phyloP scores from a whole-genome alignment of 2,113 vertebrate species.

The Phalacrocorax aristotelis region DNA sequence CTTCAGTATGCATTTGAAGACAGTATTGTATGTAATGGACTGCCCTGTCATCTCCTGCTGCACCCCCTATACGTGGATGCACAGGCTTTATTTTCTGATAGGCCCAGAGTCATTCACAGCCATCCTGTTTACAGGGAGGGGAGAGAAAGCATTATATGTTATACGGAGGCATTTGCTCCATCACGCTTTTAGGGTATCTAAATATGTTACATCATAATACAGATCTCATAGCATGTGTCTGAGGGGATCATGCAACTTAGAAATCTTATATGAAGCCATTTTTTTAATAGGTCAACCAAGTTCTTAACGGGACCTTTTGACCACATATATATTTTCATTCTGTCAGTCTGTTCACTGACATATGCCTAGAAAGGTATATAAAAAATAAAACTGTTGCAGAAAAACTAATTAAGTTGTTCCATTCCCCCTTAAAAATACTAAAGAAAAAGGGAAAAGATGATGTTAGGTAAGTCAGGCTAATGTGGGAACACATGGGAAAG shows the following conservation, averaged over 20 bases:
- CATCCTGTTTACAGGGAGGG: not conserved
- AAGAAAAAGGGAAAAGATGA: not conserved
- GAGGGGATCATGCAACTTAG: not conserved
- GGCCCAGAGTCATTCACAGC: not conserved
- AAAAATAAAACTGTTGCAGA: not conserved
- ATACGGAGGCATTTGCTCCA: not conserved
- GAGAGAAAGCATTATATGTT: not conserved
- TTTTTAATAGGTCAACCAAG: not conserved
- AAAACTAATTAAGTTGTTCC: not conserved
- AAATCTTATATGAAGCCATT: not conserved
- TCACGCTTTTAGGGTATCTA: not conserved
- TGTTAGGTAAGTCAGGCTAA: not conserved
- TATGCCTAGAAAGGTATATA: not conserved
- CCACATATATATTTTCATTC: not conserved
- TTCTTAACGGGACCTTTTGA: not conserved
- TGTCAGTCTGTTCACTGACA: not conserved
- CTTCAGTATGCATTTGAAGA: not conserved
- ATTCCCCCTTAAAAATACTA: not conserved
- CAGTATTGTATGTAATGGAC: not conserved
- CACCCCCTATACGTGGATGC: not conserved
- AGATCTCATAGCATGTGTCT: not conserved
- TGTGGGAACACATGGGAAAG: not conserved
- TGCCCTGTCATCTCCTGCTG: not conserved
- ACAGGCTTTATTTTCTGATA: not conserved
- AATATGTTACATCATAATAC: not conserved